A percentile compares a stretch with the other conserved stretches of the same genome.
Evolutionary conservation across 2,113 vertebrate genomes (phyloP).

Genomic region (Pardalotus punctatus): DNA sequence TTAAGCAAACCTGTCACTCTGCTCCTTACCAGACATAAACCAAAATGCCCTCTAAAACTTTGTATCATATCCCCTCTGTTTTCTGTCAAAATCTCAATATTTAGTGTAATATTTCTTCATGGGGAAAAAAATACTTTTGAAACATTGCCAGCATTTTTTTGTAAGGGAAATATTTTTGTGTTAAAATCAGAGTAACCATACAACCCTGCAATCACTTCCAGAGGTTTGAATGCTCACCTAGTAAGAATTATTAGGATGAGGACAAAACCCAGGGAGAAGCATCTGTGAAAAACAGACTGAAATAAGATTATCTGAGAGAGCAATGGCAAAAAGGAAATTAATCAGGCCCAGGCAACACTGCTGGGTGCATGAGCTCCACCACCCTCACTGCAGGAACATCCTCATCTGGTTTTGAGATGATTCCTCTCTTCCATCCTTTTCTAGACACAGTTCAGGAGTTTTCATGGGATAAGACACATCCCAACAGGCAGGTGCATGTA

Average conservation of each 20-base stretch:
- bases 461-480: neutral
- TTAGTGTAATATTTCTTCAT: neutral
- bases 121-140: neutral
- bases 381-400: neutral
- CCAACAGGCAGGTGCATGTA: neutral
- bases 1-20: neutral
- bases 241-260: neutral
- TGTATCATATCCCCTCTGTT: rapidly evolving
- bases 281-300: neutral
- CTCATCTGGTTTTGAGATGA: neutral
- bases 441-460: neutral
- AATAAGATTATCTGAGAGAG: neutral
- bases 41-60: neutral
- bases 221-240: neutral
- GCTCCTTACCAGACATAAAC: neutral
- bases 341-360: rapidly evolving
- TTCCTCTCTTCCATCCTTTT: neutral
- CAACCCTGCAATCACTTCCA: neutral
- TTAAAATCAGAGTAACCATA: neutral
- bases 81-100: neutral
- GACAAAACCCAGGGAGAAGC: neutral
- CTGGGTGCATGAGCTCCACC: neutral
- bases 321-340: neutral
- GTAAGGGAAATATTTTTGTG: neutral
- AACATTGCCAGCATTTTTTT: neutral